Conservation (phyloP, 1,140 invertebrate genomes). For the Drosophila truncata region DNA sequence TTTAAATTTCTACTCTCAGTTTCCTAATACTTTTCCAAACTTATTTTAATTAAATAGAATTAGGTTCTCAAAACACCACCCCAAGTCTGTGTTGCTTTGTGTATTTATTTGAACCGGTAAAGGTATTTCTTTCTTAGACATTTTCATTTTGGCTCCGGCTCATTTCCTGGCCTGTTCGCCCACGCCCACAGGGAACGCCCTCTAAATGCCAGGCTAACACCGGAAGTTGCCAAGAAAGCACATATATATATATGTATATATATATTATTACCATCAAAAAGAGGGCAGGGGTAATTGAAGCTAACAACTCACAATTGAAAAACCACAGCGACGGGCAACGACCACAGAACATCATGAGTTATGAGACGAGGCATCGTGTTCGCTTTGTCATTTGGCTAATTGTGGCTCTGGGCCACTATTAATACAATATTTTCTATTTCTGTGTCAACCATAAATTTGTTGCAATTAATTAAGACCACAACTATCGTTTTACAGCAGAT, state of each 20-base stretch:
- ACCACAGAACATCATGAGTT: conserved; percentile 66
- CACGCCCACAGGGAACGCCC: conserved; percentile 43
- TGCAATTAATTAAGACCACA: conserved; percentile 80
- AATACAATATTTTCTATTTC: conserved; percentile 57
- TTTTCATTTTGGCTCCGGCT: conserved; percentile 29
- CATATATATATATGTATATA: conserved; percentile 4
- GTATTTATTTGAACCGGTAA: conserved; percentile 2
- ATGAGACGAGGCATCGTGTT: conserved; percentile 63
- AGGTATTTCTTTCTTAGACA: conserved; percentile 7
- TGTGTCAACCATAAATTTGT: conserved; percentile 73
- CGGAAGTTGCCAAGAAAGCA: conserved; percentile 54
- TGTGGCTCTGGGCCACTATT: conserved; percentile 74
- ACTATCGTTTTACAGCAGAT: conserved; percentile 57
- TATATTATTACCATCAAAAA: conserved; percentile 19
- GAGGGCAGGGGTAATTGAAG: conserved; percentile 14
- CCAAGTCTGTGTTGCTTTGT: conserved; percentile 3
- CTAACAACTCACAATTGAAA: conserved; percentile 48
- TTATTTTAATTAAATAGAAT: conserved; percentile 1
- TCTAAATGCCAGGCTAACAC: conserved; percentile 21
- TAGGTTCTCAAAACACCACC: not conserved
- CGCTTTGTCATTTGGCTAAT: conserved; percentile 79
- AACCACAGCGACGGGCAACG: conserved; percentile 17
- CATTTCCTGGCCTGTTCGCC: conserved; percentile 44
- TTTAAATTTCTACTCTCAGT: not conserved
- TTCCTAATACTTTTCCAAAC: too few relatives aligned